Conservation (phyloP, 1,140 invertebrate species). For the Sesamia nonagrioides region DNA sequence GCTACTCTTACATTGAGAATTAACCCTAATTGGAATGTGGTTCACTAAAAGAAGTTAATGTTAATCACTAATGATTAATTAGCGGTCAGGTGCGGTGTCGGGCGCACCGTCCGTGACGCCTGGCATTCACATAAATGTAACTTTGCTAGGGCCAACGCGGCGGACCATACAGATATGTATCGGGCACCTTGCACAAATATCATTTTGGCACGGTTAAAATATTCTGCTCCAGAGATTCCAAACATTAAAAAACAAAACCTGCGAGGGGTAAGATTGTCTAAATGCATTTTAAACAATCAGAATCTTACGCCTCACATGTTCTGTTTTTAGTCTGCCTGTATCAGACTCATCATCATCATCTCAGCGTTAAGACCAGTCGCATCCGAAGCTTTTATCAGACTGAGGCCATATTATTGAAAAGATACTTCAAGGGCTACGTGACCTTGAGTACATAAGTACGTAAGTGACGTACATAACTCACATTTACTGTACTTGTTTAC, state of each 20-base stretch:
- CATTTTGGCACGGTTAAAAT: slow-evolving; percentile 3
- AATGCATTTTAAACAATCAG: too few relatives aligned
- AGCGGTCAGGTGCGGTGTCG: slow-evolving; percentile 15
- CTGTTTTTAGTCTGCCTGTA: too few relatives aligned
- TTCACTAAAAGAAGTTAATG: slow-evolving; percentile 4
- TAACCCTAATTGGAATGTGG: not conserved
- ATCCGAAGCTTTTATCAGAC: too few relatives aligned
- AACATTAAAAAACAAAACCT: not conserved
- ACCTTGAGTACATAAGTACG: not conserved
- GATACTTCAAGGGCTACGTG: not conserved
- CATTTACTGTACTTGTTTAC: not conserved
- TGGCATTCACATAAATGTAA: not conserved
- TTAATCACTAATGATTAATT: slow-evolving; percentile 19
- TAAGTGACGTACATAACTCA: not conserved
- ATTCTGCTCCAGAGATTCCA: not conserved
- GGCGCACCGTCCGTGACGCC: slow-evolving; percentile 15
- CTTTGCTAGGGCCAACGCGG: slow-evolving; percentile 1
- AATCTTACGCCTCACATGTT: too few relatives aligned
- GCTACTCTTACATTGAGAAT: not conserved
- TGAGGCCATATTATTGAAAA: too few relatives aligned
- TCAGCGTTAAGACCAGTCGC: too few relatives aligned
- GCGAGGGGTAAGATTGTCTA: not conserved
- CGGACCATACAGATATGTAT: slow-evolving; percentile 14
- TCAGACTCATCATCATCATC: too few relatives aligned
- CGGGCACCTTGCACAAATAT: slow-evolving; percentile 2